Conservation (phyloP, 2,113 vertebrate genomes). For the western clawed frog (Xenopus tropicalis) region UCB_Xtro_10.0 CM004450.2:42569501-42570000, state of each 20-base stretch:
- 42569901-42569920: conserved; percentile 22
- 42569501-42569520: too few species aligned
- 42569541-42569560: too few species aligned
- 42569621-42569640: too few species aligned
- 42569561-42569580: too few species aligned
- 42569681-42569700: too few species aligned
- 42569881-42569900: conserved; percentile 27
- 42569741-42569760: not conserved
- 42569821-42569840: conserved; percentile 12
- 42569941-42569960: conserved; percentile 9
- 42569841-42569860: conserved; percentile 31
- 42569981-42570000: conserved; percentile 13
- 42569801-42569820: not conserved
- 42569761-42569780: conserved; percentile 2
- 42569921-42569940: conserved; percentile 32
- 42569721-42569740: not conserved
- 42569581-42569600: too few species aligned
- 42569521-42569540: too few species aligned
- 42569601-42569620: too few species aligned
- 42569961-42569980: not conserved
- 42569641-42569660: too few species aligned
- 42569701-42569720: too few species aligned
- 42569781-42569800: conserved; percentile 10
- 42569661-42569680: too few species aligned
- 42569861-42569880: conserved; percentile 28